A percentile compares a stretch with the other conserved stretches of the same genome.
These are phyloP conservation scores for Hippoglossus hippoglossus DNA, from an alignment of 2,797 vertebrate species.

Conservation along the genomic window DNA sequence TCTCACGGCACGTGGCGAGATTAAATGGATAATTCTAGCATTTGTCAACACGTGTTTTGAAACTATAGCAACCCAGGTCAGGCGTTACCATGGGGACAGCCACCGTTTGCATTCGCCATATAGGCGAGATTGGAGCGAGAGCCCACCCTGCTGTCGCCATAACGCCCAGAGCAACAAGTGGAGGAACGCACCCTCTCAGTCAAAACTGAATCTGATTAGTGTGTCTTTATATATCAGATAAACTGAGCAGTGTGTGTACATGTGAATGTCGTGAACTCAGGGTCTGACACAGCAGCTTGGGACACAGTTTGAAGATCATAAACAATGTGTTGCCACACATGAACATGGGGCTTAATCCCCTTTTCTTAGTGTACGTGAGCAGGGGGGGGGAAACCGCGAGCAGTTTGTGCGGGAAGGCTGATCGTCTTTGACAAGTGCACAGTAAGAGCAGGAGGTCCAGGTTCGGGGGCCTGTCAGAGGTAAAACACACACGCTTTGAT, in stretches of 20 bases:
- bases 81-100: constrained; percentile 52
- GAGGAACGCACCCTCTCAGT: constrained; percentile 8
- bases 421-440: constrained; percentile 74
- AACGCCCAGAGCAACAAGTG: constrained; percentile 8
- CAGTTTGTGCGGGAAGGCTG: constrained; percentile 39
- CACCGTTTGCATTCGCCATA: constrained; percentile 69
- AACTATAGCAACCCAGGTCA: constrained; percentile 58
- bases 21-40: constrained; percentile 20
- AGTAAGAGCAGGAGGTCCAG: constrained; percentile 58
- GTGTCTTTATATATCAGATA: neutral
- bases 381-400: constrained; percentile 7
- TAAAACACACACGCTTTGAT: constrained; percentile 77
- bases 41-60: constrained; percentile 50
- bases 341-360: constrained; percentile 16
- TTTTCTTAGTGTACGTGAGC: neutral
- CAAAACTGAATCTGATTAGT: neutral
- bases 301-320: constrained; percentile 24
- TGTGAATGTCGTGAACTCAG: constrained; percentile 10
- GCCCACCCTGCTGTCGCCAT: constrained; percentile 23
- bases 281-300: neutral
- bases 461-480: constrained; percentile 60
- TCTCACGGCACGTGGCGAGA: constrained; percentile 13
- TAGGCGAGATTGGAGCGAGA: constrained; percentile 52
- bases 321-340: constrained; percentile 27
- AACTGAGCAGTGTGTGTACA: neutral